A percentile compares a stretch with the other conserved stretches of the same genome.
Evolutionary conservation across 1,140 invertebrate species (phyloP).

Genomic region (Drosophila pseudoobscura): DNA sequence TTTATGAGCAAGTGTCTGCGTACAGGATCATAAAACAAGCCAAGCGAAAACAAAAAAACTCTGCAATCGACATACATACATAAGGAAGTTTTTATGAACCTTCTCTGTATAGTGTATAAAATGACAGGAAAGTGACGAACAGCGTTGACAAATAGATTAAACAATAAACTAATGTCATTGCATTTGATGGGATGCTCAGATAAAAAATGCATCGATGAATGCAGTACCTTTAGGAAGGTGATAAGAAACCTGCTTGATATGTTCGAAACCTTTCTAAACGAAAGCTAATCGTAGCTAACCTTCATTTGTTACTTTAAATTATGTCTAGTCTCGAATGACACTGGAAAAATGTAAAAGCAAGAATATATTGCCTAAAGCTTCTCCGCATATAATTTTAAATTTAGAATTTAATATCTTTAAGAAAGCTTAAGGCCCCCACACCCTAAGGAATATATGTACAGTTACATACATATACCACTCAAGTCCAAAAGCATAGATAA

Average conservation of each 20-base stretch:
- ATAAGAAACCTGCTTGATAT: too few relatives aligned
- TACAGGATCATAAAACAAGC: conserved; percentile 56
- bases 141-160: conserved; percentile 8
- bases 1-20: background rate
- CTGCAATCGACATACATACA: conserved; percentile 8
- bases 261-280: too few relatives aligned
- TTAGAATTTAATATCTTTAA: conserved; percentile 2
- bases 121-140: background rate
- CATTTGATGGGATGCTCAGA: too few relatives aligned
- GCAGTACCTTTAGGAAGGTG: too few relatives aligned
- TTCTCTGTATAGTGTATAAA: conserved; percentile 2
- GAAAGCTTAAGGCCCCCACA: too few relatives aligned
- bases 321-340: too few relatives aligned
- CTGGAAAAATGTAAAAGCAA: too few relatives aligned
- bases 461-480: background rate
- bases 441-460: background rate
- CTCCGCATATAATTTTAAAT: background rate
- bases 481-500: conserved; percentile 10
- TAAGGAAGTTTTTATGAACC: conserved; percentile 36
- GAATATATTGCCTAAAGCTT: too few relatives aligned
- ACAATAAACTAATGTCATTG: background rate
- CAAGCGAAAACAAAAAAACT: conserved; percentile 34
- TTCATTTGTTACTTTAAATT: too few relatives aligned
- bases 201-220: too few relatives aligned
- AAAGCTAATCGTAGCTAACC: too few relatives aligned